Evolutionary conservation across 2,797 vertebrate genomes (phyloP).

Genomic region (Galagoides demidoff): DNA sequence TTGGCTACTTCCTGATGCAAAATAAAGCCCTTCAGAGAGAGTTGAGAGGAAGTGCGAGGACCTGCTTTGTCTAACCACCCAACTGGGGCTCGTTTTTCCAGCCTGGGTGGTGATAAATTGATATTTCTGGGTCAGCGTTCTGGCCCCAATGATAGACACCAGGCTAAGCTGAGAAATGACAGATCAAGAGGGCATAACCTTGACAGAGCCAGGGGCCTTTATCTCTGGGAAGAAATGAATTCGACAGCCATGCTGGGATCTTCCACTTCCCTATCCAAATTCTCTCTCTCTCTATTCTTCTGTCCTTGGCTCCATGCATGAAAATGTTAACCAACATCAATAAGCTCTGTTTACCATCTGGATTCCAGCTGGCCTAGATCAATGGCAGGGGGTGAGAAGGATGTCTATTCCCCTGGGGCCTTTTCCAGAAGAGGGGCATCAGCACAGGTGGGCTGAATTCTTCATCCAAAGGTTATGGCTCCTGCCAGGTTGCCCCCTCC

Average conservation of each 20-base stretch:
- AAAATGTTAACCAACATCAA: not conserved
- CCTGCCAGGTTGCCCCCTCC: not conserved
- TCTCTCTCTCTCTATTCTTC: not conserved
- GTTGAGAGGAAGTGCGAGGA: not conserved
- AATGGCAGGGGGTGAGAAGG: too few species aligned
- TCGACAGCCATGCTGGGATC: not conserved
- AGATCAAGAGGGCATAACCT: fast-evolving
- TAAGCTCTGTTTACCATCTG: not conserved
- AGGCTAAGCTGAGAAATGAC: not conserved
- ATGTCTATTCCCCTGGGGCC: not conserved
- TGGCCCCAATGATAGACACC: not conserved
- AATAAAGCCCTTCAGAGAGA: not conserved
- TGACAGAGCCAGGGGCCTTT: fast-evolving
- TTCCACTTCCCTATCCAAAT: not conserved
- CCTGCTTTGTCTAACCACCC: not conserved
- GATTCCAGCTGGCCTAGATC: not conserved
- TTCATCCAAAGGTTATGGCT: not conserved
- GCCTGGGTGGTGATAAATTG: not conserved
- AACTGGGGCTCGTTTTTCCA: not conserved
- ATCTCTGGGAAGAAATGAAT: not conserved
- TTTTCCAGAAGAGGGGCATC: not conserved
- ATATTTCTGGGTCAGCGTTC: not conserved
- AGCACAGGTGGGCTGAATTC: not conserved
- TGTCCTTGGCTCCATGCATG: not conserved
- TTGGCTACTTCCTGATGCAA: not conserved